Evolutionary conservation across 2,797 vertebrate species (phyloP), one percentile per base, ranked within the genome.

Genomic region (Fundulus diaphanus): DNA sequence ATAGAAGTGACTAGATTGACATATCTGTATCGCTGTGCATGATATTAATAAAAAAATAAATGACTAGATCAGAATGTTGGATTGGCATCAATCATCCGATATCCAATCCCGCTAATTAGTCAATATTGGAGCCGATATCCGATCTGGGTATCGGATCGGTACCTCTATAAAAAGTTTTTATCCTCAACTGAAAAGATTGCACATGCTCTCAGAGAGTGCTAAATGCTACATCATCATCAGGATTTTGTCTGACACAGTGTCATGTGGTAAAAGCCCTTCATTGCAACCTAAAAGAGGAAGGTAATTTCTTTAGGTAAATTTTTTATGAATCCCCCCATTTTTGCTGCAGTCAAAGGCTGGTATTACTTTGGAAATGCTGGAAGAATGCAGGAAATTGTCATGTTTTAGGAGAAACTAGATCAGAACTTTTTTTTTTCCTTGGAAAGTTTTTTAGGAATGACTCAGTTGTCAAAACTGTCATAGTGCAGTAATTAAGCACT

Each of bases 201-300:
- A 46, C 12, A 46, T 9, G 9, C 15, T 7, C 9, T 46, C 44
- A 46, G 44, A 46, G n/a, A 11, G 0, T 12, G 7, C 16, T 0
- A 7, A 46, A 46, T 11, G 44, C 44, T 46, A 46, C 12, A 46
- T 59, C 57, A 18, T 59, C 1, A 7, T 13, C 7, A 33, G 31
- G 29, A 57, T 31, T 31, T 3, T 31, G 56, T 57, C 56, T 20
- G 29, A 59, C 16, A 31, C 29, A 59, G 8, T 18, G 16, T 31
- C 54, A 57, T 9, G 18, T 57, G 37, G n/a, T 27, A 6, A 71
- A 57, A 71, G 52, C 16, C 54, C 6, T 57, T 42, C 59, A 54
- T 22, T 72, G 70, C 54, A 56, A 42, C 27, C 40, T 46, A 33
- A 72, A 54, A 57, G 52, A 37, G 52, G 22, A 24, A 44, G 68